Base-by-base conservation (phyloP, 2,888 invertebrate species). In the Tetranychus truncatus region DNA sequence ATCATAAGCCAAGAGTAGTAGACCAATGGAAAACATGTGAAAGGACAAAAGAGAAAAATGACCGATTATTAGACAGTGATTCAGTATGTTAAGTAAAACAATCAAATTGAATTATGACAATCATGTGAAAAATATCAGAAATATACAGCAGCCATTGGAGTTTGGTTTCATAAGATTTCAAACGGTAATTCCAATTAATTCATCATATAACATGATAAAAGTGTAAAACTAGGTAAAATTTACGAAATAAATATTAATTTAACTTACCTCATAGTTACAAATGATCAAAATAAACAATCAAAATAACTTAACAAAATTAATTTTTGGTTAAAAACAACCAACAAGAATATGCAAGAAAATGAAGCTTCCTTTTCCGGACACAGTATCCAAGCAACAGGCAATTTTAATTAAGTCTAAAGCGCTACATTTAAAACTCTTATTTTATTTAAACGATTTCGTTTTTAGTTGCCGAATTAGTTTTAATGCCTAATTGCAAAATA, bases 171-270 rank as follows among this genome's bases (percentile, higher is more conserved):
- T 24, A 1, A 6, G 0, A 6, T 24, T 69, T 69, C 69, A 69
- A 69, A 69, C 69, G 69, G 69, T 69, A 69, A 69, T 69, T 69
- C 69, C 66, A 24, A 69, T 5, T 69, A 24, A 24, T 24, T 69
- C 69, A 69, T 69, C 69, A 69, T 69, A 21, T 69, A 69, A 69
- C 20, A 24, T 8, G 20, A 21, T 11, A 34, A 34, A 34, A 34
- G 34, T 69, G 3, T 55, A 55, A 1, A 15, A 7, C 55, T 6
- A 6, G 34, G 34, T 5, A 15, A 55, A 15, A 55, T 55, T 55
- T 2, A 69, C n/a, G 11, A 21, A 69, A 0, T 11, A 9, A 69
- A n/a, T 6, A 21, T 11, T 21, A 69, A 69, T 24, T 5, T 11
- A 20, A 69, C 69, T 69, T 21, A 69, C 69, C 69, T 69, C 69